These are phyloP conservation scores for Pristionchus exspectatus DNA, from an alignment of 2,888 invertebrate species.

Conservation along the genomic window DNA sequence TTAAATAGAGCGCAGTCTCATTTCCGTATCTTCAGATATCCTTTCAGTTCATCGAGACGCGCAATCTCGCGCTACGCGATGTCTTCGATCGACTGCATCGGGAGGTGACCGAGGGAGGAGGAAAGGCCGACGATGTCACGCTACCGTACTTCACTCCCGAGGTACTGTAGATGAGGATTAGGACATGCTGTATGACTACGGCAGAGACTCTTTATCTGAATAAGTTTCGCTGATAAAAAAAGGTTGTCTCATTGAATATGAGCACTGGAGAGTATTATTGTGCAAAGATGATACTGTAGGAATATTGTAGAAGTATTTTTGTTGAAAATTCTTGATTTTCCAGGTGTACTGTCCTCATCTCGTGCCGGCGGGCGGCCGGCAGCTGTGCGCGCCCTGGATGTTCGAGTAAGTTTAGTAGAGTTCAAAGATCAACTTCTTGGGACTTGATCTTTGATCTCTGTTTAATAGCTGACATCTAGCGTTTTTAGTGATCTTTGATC, in stretches of 20 bases:
- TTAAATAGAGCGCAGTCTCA: no score
- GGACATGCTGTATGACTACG: no score
- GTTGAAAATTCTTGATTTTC: not conserved
- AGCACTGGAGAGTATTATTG: no score
- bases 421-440: not conserved
- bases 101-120: not conserved
- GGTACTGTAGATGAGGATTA: not conserved
- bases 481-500: not conserved
- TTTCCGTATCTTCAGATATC: not conserved
- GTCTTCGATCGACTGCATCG: not conserved
- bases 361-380: not conserved
- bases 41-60: not conserved
- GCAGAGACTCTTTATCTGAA: no score
- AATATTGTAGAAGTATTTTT: not conserved
- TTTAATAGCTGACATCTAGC: not conserved
- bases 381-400: constrained; percentile 32
- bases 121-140: not conserved
- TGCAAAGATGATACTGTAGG: no score
- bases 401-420: not conserved
- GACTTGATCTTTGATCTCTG: not conserved
- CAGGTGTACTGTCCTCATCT: constrained; percentile 37
- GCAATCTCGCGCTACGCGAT: not conserved
- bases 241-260: no score
- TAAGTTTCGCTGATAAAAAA: no score
- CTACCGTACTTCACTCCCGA: constrained; percentile 29